A percentile compares a stretch with the other conserved stretches of the same genome.
phyloP scores from a whole-genome alignment of 1,140 invertebrate genomes.

The Saccostrea cuccullata region DNA sequence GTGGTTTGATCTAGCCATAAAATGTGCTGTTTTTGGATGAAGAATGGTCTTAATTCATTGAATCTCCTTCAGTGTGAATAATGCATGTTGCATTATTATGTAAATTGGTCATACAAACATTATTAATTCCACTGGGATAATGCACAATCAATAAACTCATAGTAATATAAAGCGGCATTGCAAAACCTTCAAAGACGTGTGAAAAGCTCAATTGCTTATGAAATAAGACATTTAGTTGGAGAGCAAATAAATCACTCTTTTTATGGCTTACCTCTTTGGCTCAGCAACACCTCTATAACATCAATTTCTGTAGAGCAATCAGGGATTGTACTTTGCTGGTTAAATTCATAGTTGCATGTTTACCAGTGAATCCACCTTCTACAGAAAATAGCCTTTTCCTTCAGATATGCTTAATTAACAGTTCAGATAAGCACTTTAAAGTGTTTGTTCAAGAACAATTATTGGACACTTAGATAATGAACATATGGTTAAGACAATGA shows the following conservation, averaged over 20 bases:
- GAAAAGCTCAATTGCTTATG: neutral
- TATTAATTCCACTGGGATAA: slow-evolving; percentile 2
- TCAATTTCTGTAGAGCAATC: no score
- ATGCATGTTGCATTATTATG: slow-evolving; percentile 8
- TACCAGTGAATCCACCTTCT: no score
- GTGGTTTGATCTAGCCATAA: neutral
- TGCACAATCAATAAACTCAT: neutral
- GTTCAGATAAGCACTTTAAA: no score
- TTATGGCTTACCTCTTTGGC: neutral
- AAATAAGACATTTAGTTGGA: neutral
- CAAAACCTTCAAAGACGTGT: neutral
- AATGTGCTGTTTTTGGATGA: neutral
- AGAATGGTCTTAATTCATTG: slow-evolving; percentile 1
- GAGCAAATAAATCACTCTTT: neutral
- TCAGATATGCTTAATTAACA: no score
- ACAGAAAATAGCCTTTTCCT: no score
- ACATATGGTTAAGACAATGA: no score
- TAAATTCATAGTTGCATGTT: no score
- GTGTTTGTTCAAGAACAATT: no score
- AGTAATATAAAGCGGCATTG: neutral
- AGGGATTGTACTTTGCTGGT: no score
- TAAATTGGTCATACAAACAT: slow-evolving; percentile 9
- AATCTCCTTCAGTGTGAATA: slow-evolving; percentile 8
- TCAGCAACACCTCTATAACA: no score
- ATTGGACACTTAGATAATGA: no score